Conservation (phyloP, 1,140 invertebrate genomes). For the Linepithema humile region DNA sequence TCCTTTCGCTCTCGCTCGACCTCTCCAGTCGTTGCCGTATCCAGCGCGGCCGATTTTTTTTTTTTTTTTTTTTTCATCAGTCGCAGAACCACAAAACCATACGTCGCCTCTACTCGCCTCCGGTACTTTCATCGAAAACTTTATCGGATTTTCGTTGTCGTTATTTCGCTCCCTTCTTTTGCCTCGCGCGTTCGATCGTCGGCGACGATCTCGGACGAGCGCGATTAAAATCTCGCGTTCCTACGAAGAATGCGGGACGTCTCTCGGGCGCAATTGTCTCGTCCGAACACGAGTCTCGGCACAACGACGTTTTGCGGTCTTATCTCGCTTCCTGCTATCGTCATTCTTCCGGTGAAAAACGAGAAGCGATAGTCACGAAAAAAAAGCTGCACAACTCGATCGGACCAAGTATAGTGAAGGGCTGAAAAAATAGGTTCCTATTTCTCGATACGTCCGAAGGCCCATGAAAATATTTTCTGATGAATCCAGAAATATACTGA, state of each 20-base stretch:
- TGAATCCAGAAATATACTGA: not conserved
- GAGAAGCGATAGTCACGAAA: conserved; percentile 15
- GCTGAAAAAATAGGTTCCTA: conserved; percentile 1
- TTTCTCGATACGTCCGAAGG: not conserved
- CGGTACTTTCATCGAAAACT: conserved; percentile 10
- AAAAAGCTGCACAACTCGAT: conserved; percentile 1
- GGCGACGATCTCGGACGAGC: conserved; percentile 8
- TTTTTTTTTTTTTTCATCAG: not conserved
- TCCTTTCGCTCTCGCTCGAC: conserved; percentile 58
- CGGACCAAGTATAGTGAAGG: conserved; percentile 12
- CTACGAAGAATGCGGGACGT: conserved; percentile 37
- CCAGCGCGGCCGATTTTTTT: conserved; percentile 26
- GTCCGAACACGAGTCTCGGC: conserved; percentile 59
- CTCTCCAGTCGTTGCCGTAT: conserved; percentile 37
- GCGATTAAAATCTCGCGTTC: conserved; percentile 60
- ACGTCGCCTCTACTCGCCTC: not conserved
- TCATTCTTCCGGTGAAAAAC: conserved; percentile 64
- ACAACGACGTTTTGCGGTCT: conserved; percentile 48
- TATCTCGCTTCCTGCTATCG: conserved; percentile 71
- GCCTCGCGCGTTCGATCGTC: conserved; percentile 28
- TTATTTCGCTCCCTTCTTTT: conserved; percentile 35
- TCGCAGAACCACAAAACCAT: not conserved
- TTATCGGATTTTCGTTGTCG: conserved; percentile 29
- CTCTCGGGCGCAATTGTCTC: conserved; percentile 53
- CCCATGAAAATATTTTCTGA: conserved; percentile 5